Conservation (phyloP, 2,888 invertebrate genomes). For the Acleris emargana region DNA sequence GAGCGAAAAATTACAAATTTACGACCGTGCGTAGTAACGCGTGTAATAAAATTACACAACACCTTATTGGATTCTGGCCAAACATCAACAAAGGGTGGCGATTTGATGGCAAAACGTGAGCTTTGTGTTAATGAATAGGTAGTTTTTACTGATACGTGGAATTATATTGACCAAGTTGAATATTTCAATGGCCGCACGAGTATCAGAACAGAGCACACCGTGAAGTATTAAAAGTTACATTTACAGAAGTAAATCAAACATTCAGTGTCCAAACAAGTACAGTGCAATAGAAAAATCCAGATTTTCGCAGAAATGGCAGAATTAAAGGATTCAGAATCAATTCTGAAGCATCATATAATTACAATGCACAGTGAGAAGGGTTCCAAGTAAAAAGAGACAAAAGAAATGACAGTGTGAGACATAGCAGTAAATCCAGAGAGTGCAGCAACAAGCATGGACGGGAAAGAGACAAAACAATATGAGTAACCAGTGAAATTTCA, state of each 20-base stretch:
- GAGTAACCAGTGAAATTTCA: slow-evolving; percentile 1
- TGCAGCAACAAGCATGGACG: neutral
- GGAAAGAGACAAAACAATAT: slow-evolving; percentile 6
- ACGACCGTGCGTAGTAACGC: slow-evolving; percentile 18
- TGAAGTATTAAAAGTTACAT: neutral
- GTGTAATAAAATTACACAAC: slow-evolving; percentile 34
- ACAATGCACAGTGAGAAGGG: neutral
- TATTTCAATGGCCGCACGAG: neutral
- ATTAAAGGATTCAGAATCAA: slow-evolving; percentile 1
- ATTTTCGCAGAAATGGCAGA: neutral
- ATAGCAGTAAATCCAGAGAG: neutral
- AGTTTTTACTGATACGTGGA: too few species aligned
- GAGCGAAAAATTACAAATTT: slow-evolving; percentile 27
- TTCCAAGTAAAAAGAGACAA: slow-evolving; percentile 14
- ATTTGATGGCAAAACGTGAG: slow-evolving; percentile 23
- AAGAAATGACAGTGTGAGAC: neutral
- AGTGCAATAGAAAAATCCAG: neutral
- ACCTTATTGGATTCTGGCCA: slow-evolving; percentile 30
- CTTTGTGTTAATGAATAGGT: slow-evolving; percentile 13
- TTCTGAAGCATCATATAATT: neutral
- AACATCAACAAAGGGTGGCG: slow-evolving; percentile 23
- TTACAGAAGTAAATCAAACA: neutral
- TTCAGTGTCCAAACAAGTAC: too few species aligned
- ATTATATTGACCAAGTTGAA: neutral
- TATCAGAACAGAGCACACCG: neutral